Percentiles rank a stretch among this genome's conserved stretches.
phyloP scores from a whole-genome alignment of 1,140 invertebrate species.

The Trinorchestia longiramus region DNA sequence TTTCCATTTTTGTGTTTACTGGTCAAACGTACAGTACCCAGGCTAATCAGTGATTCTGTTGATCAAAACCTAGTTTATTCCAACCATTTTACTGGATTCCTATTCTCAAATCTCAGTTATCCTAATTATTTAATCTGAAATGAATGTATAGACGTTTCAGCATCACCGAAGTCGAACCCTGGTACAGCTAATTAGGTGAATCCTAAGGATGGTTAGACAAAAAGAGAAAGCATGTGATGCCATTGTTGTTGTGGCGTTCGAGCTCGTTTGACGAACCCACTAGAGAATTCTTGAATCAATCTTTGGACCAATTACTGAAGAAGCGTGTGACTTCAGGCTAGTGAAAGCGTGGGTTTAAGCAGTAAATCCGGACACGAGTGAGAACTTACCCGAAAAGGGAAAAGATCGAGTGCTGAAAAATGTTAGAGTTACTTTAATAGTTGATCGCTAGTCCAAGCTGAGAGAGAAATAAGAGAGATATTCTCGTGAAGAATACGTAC shows the following conservation, averaged over 20 bases:
- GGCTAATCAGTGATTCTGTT: background rate
- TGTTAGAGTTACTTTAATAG: background rate
- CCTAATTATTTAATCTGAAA: background rate
- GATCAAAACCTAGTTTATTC: background rate
- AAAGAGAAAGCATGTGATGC: background rate
- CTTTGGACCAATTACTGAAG: background rate
- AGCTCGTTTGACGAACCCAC: constrained; percentile 18
- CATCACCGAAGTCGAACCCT: background rate
- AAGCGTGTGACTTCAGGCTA: background rate
- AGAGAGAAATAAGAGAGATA: background rate
- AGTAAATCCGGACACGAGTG: background rate
- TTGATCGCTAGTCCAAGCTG: background rate
- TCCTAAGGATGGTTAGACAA: background rate
- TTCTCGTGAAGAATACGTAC: background rate
- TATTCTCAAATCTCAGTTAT: background rate
- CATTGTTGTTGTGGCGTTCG: constrained; percentile 23
- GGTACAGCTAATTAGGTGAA: background rate
- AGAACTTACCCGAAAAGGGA: background rate
- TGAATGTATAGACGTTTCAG: background rate
- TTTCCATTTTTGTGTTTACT: background rate
- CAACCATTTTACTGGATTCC: background rate
- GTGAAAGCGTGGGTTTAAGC: background rate
- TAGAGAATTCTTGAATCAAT: background rate
- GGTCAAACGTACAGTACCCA: background rate
- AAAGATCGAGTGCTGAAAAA: background rate